Conservation (phyloP, 2,888 invertebrate species). For the Acanthosoma haemorrhoidale region DNA sequence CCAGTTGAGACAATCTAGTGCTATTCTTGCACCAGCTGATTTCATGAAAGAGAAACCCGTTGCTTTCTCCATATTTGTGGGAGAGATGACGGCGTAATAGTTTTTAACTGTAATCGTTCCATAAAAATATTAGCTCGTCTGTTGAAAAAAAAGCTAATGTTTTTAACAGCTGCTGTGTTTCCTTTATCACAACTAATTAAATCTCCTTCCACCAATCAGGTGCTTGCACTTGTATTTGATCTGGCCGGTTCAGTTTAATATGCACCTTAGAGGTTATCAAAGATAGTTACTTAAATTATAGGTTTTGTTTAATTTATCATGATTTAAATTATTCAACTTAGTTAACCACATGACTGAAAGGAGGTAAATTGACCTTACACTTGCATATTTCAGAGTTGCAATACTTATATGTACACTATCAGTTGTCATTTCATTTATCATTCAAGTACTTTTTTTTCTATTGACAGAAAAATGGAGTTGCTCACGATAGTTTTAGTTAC, state of each 20-base stretch:
- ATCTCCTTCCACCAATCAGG: slow-evolving; percentile 31
- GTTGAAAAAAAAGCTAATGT: too few species aligned
- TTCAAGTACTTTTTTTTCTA: not conserved
- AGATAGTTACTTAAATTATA: not conserved
- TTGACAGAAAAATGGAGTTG: slow-evolving; percentile 18
- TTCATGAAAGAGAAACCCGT: too few species aligned
- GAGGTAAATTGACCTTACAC: not conserved
- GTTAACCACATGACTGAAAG: not conserved
- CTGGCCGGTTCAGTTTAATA: slow-evolving; percentile 22
- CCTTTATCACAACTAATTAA: too few species aligned
- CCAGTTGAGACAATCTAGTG: too few species aligned
- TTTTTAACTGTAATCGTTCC: too few species aligned
- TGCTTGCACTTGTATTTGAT: slow-evolving; percentile 30
- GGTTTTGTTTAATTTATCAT: not conserved
- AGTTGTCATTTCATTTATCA: not conserved
- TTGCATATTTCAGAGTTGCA: too few species aligned
- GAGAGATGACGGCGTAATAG: too few species aligned
- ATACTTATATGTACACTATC: too few species aligned
- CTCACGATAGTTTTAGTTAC: not conserved
- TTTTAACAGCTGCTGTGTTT: too few species aligned
- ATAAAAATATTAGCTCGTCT: too few species aligned
- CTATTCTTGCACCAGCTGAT: too few species aligned
- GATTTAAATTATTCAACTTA: not conserved
- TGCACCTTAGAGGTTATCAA: not conserved
- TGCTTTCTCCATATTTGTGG: too few species aligned